Percentiles rank a stretch among this genome's conserved stretches.
phyloP scores from a whole-genome alignment of 2,113 vertebrate genomes.

The Scortum barcoo region DNA sequence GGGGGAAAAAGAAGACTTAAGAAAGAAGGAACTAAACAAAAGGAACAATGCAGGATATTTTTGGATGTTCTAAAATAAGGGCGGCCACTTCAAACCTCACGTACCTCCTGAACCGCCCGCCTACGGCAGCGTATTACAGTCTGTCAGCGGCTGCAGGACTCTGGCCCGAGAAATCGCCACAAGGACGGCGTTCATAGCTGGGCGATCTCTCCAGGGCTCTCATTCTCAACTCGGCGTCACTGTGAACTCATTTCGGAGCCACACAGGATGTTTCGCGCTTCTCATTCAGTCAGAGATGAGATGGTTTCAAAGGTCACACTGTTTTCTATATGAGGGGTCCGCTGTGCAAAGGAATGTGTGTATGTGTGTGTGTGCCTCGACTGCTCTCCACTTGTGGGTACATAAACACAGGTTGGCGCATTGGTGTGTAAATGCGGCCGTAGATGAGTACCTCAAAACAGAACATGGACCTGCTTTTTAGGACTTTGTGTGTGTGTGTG shows the following conservation, averaged over 20 bases:
- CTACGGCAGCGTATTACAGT: conserved; percentile 36
- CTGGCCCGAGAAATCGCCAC: conserved; percentile 39
- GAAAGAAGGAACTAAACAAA: background rate
- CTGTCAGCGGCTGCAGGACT: conserved; percentile 28
- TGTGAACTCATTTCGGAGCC: conserved; percentile 71
- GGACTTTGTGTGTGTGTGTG: conserved; percentile 39
- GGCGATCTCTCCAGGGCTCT: conserved; percentile 61
- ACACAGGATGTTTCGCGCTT: conserved; percentile 67
- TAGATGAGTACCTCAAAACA: conserved; percentile 37
- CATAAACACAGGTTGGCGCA: conserved; percentile 13
- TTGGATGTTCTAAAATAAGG: background rate
- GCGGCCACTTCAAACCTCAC: background rate
- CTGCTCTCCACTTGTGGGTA: background rate
- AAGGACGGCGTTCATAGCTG: conserved; percentile 48
- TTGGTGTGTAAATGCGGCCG: conserved; percentile 8
- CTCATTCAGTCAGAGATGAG: conserved; percentile 66
- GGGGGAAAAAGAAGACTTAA: background rate
- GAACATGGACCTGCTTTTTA: conserved; percentile 37
- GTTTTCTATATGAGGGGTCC: conserved; percentile 46
- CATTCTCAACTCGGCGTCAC: conserved; percentile 60
- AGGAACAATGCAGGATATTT: background rate
- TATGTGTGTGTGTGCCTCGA: background rate
- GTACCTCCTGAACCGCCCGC: background rate
- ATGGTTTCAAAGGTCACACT: conserved; percentile 73
- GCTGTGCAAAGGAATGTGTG: conserved; percentile 21